Percentiles rank a stretch among this genome's conserved stretches.
Evolutionary conservation across 2,888 invertebrate species (phyloP).

Genomic region (Periphyllus acericola): DNA sequence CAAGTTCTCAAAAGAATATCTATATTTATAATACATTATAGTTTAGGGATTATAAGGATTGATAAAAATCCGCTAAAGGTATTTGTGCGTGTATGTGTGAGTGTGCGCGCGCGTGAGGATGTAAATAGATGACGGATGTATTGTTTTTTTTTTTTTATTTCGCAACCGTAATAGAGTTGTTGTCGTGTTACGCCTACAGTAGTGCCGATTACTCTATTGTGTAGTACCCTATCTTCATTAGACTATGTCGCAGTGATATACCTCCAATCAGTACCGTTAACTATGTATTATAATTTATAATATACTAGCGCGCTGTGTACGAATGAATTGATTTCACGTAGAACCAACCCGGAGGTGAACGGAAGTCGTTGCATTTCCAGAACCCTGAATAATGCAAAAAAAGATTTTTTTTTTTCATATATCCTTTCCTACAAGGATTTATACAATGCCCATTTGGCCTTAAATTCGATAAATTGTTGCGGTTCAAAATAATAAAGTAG

Average conservation of each 20-base stretch:
- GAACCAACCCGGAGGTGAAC: background rate
- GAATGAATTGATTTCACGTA: constrained; percentile 19
- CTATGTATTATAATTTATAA: too few species aligned
- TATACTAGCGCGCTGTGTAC: background rate
- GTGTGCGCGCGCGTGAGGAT: too few species aligned
- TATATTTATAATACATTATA: too few species aligned
- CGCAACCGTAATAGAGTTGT: background rate
- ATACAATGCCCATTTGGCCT: background rate
- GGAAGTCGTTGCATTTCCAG: background rate
- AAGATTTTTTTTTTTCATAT: background rate
- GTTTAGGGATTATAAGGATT: too few species aligned
- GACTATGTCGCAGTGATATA: background rate
- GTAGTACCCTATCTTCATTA: background rate
- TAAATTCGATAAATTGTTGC: background rate
- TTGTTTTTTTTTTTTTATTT: background rate
- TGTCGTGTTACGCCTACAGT: background rate
- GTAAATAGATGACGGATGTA: background rate
- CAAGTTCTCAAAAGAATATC: too few species aligned
- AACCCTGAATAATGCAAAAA: background rate
- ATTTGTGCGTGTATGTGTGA: too few species aligned
- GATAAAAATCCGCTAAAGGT: too few species aligned
- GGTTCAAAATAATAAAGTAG: background rate
- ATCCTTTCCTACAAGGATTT: background rate
- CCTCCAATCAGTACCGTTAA: background rate
- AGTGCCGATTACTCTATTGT: background rate